Conservation (phyloP, 2,888 invertebrate genomes). For the Thereva unica region DNA sequence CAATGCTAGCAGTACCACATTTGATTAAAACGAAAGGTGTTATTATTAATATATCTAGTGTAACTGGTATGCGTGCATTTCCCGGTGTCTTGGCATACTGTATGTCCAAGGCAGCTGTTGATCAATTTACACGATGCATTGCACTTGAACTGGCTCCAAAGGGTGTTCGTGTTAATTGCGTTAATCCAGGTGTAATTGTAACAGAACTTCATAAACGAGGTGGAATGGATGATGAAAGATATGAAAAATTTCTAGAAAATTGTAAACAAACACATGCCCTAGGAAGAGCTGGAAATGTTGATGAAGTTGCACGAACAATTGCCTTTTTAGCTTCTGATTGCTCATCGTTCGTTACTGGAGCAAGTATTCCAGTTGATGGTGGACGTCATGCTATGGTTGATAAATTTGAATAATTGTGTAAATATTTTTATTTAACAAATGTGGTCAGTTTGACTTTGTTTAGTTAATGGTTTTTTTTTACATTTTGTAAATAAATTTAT, state of each 20-base stretch:
- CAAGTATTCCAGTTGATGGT: constrained; percentile 88
- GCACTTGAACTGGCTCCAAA: constrained; percentile 84
- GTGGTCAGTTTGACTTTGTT: not conserved
- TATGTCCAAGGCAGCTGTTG: constrained; percentile 91
- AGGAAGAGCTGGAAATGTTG: constrained; percentile 79
- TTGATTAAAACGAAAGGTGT: constrained; percentile 82
- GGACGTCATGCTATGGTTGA: constrained; percentile 91
- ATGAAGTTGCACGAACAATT: constrained; percentile 88
- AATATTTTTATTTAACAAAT: not conserved
- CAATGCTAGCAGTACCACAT: constrained; percentile 86
- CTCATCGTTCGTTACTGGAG: constrained; percentile 90
- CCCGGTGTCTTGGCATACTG: constrained; percentile 88
- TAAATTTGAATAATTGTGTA: constrained; percentile 68
- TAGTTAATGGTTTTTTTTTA: too few relatives aligned
- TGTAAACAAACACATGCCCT: constrained; percentile 89
- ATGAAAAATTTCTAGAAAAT: constrained; percentile 81
- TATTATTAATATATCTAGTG: constrained; percentile 94
- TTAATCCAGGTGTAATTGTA: constrained; percentile 87
- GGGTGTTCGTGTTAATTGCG: constrained; percentile 85
- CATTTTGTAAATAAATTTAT: too few relatives aligned
- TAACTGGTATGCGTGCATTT: constrained; percentile 88
- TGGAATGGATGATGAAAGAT: constrained; percentile 83
- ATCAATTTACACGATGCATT: constrained; percentile 91
- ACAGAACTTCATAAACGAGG: constrained; percentile 87
- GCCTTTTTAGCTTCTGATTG: constrained; percentile 88